Conservation (phyloP, 2,797 vertebrate genomes). For the Halcyon leucocephala region DNA sequence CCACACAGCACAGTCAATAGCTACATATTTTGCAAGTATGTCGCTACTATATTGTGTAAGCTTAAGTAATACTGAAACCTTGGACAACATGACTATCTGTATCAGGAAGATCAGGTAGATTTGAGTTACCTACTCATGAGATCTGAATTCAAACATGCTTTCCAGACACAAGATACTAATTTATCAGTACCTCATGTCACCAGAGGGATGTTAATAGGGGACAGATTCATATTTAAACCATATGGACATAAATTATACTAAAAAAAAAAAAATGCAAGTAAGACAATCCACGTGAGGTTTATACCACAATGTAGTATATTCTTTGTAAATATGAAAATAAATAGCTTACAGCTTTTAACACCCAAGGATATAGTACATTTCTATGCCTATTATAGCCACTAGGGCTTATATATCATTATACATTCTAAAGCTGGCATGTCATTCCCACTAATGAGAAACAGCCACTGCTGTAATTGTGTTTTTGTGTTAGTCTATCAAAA, state of each 20-base stretch:
- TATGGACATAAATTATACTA: neutral
- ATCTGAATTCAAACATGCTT: neutral
- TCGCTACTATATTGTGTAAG: neutral
- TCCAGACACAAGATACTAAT: neutral
- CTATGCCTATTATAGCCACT: slow-evolving; percentile 14
- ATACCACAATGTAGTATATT: neutral
- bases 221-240: slow-evolving; percentile 13
- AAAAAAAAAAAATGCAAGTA: neutral
- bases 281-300: neutral
- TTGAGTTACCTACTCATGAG: neutral
- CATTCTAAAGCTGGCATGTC: slow-evolving; percentile 5
- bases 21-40: neutral
- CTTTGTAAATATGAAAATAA: slow-evolving; percentile 47
- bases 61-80: neutral
- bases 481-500: neutral
- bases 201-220: neutral
- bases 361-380: slow-evolving; percentile 35
- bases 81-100: neutral
- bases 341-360: slow-evolving; percentile 55
- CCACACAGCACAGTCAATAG: neutral
- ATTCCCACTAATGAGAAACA: slow-evolving; percentile 32
- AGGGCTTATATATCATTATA: slow-evolving; percentile 15
- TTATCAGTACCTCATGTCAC: slow-evolving; percentile 4
- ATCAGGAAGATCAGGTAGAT: neutral
- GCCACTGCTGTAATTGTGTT: neutral